Conservation (phyloP, 2,797 vertebrate species). For the Enteromius paludinosus region DNA sequence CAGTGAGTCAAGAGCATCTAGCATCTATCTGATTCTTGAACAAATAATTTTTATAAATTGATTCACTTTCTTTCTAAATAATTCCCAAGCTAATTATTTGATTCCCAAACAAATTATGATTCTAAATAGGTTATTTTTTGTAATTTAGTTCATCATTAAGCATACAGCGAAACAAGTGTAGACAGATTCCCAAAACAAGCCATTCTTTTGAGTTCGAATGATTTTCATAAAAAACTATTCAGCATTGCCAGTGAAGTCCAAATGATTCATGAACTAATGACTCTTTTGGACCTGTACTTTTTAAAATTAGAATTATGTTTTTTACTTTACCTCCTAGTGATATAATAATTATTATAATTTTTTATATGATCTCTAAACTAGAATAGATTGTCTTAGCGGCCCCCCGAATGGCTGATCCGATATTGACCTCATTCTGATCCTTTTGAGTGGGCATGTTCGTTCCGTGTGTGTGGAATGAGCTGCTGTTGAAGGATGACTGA, state of each 20-base stretch:
- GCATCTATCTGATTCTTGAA: background rate
- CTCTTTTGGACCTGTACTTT: background rate
- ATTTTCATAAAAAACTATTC: background rate
- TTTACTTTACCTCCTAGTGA: background rate
- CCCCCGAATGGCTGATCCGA: background rate
- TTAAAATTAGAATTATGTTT: background rate
- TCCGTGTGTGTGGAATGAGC: conserved; percentile 48
- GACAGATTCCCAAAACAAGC: background rate
- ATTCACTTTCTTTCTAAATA: background rate
- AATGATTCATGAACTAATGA: background rate
- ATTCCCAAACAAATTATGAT: too few relatives aligned
- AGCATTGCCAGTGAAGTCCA: background rate
- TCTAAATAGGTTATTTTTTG: background rate
- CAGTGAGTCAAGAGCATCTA: background rate
- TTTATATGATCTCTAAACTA: background rate
- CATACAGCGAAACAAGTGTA: background rate
- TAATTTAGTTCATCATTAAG: background rate
- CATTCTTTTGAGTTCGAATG: background rate
- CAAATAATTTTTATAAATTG: background rate
- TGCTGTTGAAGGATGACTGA: conserved; percentile 59
- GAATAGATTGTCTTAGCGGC: background rate
- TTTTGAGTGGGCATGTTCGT: conserved; percentile 19
- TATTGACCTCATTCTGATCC: conserved; percentile 27
- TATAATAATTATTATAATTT: background rate
- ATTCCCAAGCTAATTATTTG: background rate